These are phyloP conservation scores for Chelmon rostratus DNA, from an alignment of 2,797 vertebrate genomes.

Conservation along the genomic window DNA sequence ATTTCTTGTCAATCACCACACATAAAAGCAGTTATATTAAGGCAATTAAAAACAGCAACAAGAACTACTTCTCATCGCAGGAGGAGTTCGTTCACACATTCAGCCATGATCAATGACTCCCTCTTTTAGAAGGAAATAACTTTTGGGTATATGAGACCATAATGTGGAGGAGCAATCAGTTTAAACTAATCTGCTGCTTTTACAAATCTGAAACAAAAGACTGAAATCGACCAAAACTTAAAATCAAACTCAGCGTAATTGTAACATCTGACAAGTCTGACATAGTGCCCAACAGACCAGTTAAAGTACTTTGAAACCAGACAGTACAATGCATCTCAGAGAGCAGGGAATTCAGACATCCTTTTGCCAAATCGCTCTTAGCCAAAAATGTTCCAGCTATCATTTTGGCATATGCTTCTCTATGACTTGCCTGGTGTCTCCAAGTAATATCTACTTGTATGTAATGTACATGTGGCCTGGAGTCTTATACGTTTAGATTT, in stretches of 20 bases:
- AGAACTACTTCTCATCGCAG: constrained; percentile 23
- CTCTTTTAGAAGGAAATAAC: neutral
- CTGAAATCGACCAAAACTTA: too few species aligned
- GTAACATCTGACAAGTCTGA: neutral
- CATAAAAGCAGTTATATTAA: constrained; percentile 38
- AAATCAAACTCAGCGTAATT: neutral
- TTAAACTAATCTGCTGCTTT: neutral
- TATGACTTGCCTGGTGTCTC: neutral
- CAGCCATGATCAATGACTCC: constrained; percentile 13
- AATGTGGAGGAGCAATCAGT: neutral
- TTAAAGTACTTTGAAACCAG: neutral
- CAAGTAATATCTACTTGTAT: too few species aligned
- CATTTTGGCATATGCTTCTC: neutral
- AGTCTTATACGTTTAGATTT: neutral
- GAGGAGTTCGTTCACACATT: constrained; percentile 15
- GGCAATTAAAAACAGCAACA: constrained; percentile 50
- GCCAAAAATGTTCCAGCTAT: neutral
- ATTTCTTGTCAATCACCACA: constrained; percentile 43
- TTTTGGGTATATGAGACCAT: neutral
- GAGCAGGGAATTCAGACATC: neutral
- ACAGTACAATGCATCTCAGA: neutral
- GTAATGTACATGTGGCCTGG: neutral
- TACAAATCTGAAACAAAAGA: neutral
- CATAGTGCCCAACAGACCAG: neutral
- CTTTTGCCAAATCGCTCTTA: neutral